Percentiles rank a stretch among this genome's conserved stretches.
Conservation (phyloP, 2,113 vertebrate species). For the Calyptommatus sinebrachiatus region DNA sequence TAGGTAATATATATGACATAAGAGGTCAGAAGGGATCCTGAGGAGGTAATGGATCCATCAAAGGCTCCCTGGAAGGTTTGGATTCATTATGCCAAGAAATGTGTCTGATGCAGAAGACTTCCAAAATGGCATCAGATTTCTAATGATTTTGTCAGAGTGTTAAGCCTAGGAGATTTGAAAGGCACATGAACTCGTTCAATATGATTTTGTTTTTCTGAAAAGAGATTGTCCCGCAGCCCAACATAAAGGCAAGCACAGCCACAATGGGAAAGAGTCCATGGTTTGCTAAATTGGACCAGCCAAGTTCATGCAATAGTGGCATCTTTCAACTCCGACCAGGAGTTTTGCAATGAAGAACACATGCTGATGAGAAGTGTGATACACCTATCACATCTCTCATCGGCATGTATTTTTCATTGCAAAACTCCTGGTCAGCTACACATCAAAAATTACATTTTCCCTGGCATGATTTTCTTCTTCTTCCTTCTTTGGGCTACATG, state of each 20-base stretch:
- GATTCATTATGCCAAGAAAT: conserved; percentile 57
- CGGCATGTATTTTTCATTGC: too few species aligned
- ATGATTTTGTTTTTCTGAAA: conserved; percentile 67
- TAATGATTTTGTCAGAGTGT: conserved; percentile 68
- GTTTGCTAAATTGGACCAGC: conserved; percentile 45
- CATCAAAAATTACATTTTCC: too few species aligned
- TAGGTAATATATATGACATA: fast-evolving
- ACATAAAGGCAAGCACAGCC: conserved; percentile 20
- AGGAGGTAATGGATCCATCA: conserved; percentile 7
- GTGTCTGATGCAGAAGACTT: conserved; percentile 31
- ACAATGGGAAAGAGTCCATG: conserved; percentile 56
- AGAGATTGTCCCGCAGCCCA: conserved; percentile 65
- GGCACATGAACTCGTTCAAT: too few species aligned
- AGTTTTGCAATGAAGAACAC: not conserved
- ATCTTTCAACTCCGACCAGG: not conserved
- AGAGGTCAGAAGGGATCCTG: not conserved
- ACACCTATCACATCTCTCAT: too few species aligned
- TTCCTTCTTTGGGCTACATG: too few species aligned
- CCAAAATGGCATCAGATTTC: conserved; percentile 55
- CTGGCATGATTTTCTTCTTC: too few species aligned
- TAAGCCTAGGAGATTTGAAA: conserved; percentile 65
- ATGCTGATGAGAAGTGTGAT: fast-evolving
- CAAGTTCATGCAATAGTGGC: conserved; percentile 32
- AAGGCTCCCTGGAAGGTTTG: conserved; percentile 22
- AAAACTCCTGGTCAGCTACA: too few species aligned